These are phyloP conservation scores for Xanthostigma xanthostigma DNA, from an alignment of 2,888 invertebrate species.

Conservation along the genomic window DNA sequence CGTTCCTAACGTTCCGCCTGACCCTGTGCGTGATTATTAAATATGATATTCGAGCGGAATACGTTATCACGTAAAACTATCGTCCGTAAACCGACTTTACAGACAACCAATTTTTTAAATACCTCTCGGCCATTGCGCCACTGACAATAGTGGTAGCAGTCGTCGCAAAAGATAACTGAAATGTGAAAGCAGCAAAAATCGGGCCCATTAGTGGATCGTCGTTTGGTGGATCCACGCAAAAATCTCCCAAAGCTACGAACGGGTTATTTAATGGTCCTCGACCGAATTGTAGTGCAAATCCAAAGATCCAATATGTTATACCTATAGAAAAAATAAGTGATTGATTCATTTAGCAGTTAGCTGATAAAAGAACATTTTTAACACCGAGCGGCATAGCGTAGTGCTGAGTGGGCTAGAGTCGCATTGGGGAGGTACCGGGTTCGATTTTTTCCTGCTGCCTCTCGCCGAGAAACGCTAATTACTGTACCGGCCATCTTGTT, in stretches of 20 bases:
- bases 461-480: too few relatives aligned
- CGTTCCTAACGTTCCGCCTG: too few relatives aligned
- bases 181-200: slow-evolving; percentile 75
- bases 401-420: too few relatives aligned
- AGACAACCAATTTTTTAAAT: slow-evolving; percentile 7
- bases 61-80: too few relatives aligned
- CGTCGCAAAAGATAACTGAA: slow-evolving; percentile 81
- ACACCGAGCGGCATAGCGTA: too few relatives aligned
- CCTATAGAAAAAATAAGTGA: slow-evolving; percentile 29
- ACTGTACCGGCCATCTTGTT: too few relatives aligned
- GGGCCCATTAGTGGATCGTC: slow-evolving; percentile 68
- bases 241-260: slow-evolving; percentile 73
- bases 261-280: slow-evolving; percentile 54
- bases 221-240: slow-evolving; percentile 60
- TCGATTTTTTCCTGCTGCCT: too few relatives aligned
- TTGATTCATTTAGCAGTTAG: not conserved
- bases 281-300: slow-evolving; percentile 84
- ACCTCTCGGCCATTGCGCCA: slow-evolving; percentile 91
- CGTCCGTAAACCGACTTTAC: too few relatives aligned
- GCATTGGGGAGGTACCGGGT: too few relatives aligned
- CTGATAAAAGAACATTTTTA: too few relatives aligned
- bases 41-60: too few relatives aligned
- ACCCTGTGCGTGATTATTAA: too few relatives aligned
- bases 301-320: slow-evolving; percentile 87
- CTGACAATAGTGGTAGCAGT: slow-evolving; percentile 85